A percentile compares a stretch with the other conserved stretches of the same genome.
Conservation (phyloP, 35 echinoderm and acorn worm genomes). For the Lytechinus pictus region DNA sequence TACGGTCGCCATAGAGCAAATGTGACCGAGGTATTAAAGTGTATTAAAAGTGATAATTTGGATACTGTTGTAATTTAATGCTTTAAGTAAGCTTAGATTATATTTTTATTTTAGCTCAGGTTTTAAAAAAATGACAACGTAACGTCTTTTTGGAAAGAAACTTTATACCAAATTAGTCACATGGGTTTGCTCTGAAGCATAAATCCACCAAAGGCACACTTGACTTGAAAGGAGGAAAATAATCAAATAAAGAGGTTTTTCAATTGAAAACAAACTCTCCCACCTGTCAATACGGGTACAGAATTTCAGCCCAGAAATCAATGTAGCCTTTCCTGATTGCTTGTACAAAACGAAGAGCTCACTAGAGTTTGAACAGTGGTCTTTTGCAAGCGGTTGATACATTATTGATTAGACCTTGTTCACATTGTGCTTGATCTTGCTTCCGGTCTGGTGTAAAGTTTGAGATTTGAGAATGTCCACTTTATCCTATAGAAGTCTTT, state of each 20-base stretch:
- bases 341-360: background rate
- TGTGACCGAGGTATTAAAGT: no score
- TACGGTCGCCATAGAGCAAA: no score
- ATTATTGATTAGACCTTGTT: background rate
- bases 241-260: background rate
- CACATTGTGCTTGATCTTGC: background rate
- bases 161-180: no score
- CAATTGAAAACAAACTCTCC: background rate
- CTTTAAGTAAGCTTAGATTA: no score
- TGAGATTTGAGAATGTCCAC: background rate
- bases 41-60: no score
- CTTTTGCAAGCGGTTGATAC: background rate
- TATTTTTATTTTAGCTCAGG: no score
- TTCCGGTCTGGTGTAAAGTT: background rate
- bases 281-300: background rate
- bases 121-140: no score
- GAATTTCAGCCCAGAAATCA: background rate
- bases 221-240: background rate
- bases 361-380: background rate
- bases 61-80: no score
- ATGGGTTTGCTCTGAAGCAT: background rate
- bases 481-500: no score
- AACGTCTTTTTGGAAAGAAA: no score
- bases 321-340: background rate
- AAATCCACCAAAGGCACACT: background rate